Evolutionary conservation across 2,888 invertebrate genomes (phyloP), one percentile per base, ranked within the genome.

Genomic region (Eupelmus urozonus): DNA sequence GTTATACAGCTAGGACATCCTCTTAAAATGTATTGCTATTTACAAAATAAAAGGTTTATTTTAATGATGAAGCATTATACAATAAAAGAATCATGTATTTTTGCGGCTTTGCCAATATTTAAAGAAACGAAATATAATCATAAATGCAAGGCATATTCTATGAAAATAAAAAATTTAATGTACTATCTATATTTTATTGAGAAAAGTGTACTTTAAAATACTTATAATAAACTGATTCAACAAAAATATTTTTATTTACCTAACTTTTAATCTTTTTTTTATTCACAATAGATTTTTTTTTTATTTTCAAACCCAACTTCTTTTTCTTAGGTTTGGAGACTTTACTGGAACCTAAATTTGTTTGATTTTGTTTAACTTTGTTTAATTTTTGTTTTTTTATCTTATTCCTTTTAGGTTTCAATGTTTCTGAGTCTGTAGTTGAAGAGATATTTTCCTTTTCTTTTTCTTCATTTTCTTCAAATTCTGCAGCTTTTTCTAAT

Each of bases 401-500:
- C 49, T 49, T 49, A 16, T 49, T 13, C 16, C 16, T 49, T 49
- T 49, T 49, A n/a, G 49, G 3, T 13, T 16, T 13, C 16, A 49
- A 49, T 49, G 49, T 49, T n/a, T 49, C n/a, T 9, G n/a, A n/a
- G n/a, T n/a, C n/a, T n/a, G n/a, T 5, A 13, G 23, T 40, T 40
- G 49, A 9, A 23, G 20, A 4, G 23, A 34, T 51, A 25, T 59
- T 23, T 42, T 77, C 18, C 29, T 71, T 78, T 71, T 77, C 80
- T 65, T 84, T 80, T 73, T 83, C 76, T 79, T 34, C 83, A 70
- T n/a, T n/a, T n/a, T n/a, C n/a, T n/a, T 84, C 83, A 70, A 91
- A 87, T 85, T 92, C 90, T 85, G 92, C 89, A 1, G 94, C 94
- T 78, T 92, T 93, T 82, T 92, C 91, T 73, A 93, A 82, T 1